Conservation (phyloP, 2,797 vertebrate genomes). For the Phalloptychus januarius region DNA sequence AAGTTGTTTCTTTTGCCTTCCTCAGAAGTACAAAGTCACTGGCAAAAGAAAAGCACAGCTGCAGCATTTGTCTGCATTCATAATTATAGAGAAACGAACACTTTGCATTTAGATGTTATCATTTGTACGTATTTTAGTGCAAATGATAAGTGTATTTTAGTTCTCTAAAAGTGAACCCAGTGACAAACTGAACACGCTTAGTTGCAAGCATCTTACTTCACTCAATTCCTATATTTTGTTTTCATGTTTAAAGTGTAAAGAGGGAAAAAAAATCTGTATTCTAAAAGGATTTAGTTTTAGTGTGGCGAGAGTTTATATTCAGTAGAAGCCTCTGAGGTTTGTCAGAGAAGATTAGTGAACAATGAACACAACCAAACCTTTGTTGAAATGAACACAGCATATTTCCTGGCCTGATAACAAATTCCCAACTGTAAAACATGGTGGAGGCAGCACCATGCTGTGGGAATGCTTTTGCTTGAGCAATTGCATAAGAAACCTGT, state of each 20-base stretch:
- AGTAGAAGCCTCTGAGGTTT: background rate
- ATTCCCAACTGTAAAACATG: background rate
- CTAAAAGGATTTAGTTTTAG: background rate
- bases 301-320: background rate
- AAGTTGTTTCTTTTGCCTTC: conserved; percentile 1
- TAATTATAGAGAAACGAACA: background rate
- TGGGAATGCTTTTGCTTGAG: background rate
- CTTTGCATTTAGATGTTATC: background rate
- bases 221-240: background rate
- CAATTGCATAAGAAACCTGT: background rate
- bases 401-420: background rate
- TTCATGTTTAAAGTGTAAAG: background rate
- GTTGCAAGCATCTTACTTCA: background rate
- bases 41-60: background rate
- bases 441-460: background rate
- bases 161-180: background rate
- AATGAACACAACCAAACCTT: background rate
- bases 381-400: background rate
- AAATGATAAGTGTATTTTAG: too few relatives aligned
- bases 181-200: background rate
- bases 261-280: background rate
- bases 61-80: background rate
- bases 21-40: conserved; percentile 17
- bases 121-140: background rate
- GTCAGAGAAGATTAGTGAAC: background rate